Base-by-base conservation (phyloP, 2,113 vertebrate genomes). In the Leptocoma aspasia region DNA sequence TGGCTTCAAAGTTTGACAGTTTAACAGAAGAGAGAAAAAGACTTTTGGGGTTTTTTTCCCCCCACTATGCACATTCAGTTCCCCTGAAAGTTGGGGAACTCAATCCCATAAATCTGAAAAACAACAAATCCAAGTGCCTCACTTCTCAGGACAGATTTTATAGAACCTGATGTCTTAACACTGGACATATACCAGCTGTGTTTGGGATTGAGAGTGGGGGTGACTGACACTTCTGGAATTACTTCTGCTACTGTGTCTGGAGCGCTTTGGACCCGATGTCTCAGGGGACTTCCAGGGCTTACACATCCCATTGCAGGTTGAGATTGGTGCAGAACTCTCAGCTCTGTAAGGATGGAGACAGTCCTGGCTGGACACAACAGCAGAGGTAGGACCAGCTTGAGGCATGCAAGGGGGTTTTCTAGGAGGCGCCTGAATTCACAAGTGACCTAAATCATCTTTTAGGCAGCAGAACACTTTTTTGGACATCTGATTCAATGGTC, bases 251-350 rank as follows among this genome's bases (percentile, higher is more conserved):
- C 31, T 42, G 39, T 35, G 44, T 57, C 64, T 42, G 20, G 30
- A 81, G 45, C 37, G 57, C 17, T 44, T 78, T 41, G 56, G 54
- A 47, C n/a, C 19, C 1, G 1, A 18, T 3, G 7, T 72, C 26
- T 70, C 22, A 28, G 37, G 37, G 9, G 7, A 42, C 20, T n/a
- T 35, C 24, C 6, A 77, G 57, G 42, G 26, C 15, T 76, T n/a
- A 16, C 1, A 2, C 19, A 53, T 30, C n/a, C 33, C n/a, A 11
- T 1, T 28, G 49, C 11, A 24, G 22, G 1, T 3, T 7, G 16
- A 77, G 63, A 44, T 0, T 27, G 42, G 41, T 9, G 16, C 7
- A 73, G 16, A 90, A 50, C 15, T n/a, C 11, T 82, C 57, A 45
- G 7, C 20, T 42, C 17, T 50, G 4, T 8, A 45, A 27, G 27